Conservation (phyloP, 1,140 invertebrate genomes). For the Scaptomyza hsui region DNA sequence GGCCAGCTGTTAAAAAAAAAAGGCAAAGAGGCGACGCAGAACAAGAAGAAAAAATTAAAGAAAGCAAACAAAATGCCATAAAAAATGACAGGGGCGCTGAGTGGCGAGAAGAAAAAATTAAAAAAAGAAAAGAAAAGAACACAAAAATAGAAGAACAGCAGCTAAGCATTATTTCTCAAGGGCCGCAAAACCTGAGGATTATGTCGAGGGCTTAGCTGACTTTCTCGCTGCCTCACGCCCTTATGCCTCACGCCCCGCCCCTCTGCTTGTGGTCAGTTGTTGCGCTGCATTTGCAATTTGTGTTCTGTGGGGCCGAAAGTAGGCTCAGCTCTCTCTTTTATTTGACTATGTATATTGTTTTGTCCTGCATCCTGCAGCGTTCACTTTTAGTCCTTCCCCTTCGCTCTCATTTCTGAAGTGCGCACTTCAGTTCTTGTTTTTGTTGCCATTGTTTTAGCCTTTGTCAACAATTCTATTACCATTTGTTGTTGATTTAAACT, state of each 20-base stretch:
- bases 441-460: constrained; percentile 50
- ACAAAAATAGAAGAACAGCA: constrained; percentile 33
- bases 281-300: constrained; percentile 16
- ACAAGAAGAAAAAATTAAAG: constrained; percentile 26
- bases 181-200: constrained; percentile 54
- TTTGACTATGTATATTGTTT: constrained; percentile 31
- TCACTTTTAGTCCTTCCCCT: constrained; percentile 25
- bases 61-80: constrained; percentile 63
- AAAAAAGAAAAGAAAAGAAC: not conserved
- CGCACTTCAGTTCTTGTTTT: constrained; percentile 49
- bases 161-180: constrained; percentile 78
- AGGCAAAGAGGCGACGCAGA: constrained; percentile 13
- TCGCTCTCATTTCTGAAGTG: constrained; percentile 59
- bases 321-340: constrained; percentile 22
- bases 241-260: not conserved
- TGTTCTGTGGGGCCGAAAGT: constrained; percentile 2
- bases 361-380: constrained; percentile 47
- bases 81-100: constrained; percentile 44
- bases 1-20: constrained; percentile 48
- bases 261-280: constrained; percentile 49
- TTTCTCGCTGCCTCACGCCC: constrained; percentile 1
- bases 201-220: constrained; percentile 41
- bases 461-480: constrained; percentile 66
- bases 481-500: constrained; percentile 61
- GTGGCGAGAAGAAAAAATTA: not conserved